A percentile compares a stretch with the other conserved stretches of the same genome.
These are phyloP conservation scores for Trissonchulus sp. DNA, from an alignment of 2,888 invertebrate genomes.

Conservation along the genomic window DNA sequence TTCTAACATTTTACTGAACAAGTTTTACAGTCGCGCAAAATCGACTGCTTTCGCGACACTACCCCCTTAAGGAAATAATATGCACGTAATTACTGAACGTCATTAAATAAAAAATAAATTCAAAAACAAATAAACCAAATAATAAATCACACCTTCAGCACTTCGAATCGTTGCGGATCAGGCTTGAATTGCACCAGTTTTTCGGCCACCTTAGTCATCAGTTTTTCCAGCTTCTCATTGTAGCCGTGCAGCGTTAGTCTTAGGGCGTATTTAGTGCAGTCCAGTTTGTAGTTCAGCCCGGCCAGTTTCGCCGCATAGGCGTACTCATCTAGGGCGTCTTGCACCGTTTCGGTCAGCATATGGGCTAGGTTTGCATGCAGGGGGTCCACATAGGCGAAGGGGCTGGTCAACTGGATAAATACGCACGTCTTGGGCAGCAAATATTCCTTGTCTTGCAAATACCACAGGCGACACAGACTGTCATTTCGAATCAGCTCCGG, in stretches of 20 bases:
- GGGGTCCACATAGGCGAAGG: slow-evolving; percentile 78
- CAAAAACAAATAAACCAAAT: too few relatives aligned
- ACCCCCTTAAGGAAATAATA: background rate
- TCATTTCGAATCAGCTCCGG: slow-evolving; percentile 62
- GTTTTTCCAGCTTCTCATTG: slow-evolving; percentile 67
- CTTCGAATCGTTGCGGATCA: slow-evolving; percentile 72
- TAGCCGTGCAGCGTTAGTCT: slow-evolving; percentile 80
- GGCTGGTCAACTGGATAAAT: slow-evolving; percentile 64
- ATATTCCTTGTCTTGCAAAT: slow-evolving; percentile 85
- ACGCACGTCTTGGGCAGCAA: slow-evolving; percentile 77
- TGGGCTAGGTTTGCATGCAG: slow-evolving; percentile 72
- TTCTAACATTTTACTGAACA: too few relatives aligned
- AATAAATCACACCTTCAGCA: slow-evolving; percentile 61
- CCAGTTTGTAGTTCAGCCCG: slow-evolving; percentile 71
- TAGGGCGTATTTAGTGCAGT: slow-evolving; percentile 75
- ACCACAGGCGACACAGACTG: slow-evolving; percentile 77
- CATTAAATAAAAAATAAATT: too few relatives aligned
- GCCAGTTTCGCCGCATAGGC: slow-evolving; percentile 85
- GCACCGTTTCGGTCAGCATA: slow-evolving; percentile 60
- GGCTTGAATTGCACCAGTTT: slow-evolving; percentile 72
- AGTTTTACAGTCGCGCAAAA: too few relatives aligned
- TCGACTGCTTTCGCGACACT: too few relatives aligned
- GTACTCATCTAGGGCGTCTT: slow-evolving; percentile 83
- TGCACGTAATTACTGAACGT: too few relatives aligned
- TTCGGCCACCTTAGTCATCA: slow-evolving; percentile 77